Base-by-base conservation (phyloP, 53 echinoderm and acorn worm genomes). In the Henricia sp. region DNA sequence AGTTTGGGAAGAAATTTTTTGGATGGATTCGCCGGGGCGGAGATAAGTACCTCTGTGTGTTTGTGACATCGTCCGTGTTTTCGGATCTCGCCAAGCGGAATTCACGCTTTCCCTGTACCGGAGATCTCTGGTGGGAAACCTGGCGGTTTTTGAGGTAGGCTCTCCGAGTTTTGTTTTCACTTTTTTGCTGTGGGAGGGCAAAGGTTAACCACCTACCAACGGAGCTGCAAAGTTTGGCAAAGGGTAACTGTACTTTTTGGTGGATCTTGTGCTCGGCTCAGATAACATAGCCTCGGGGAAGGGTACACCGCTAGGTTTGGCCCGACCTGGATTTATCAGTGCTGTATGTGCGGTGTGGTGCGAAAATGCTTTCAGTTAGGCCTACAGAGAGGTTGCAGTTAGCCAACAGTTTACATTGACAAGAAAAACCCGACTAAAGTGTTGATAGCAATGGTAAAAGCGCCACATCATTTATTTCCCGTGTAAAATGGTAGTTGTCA, bases 241-340 rank as follows among this genome's bases (percentile, higher is more conserved):
- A 37, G 63, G 80, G 62, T 80, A 21, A 52, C 43, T 80, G 80
- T 80, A 80, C 80, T 80, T 46, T 80, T 50, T 23, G 46, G 40
- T 3, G 37, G 56, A 6, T 71, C 71, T 24, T 73, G 36, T 16
- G 53, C 53, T 73, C 30, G 34, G 35, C 73, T 32, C 20, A n/a
- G 37, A 73, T 5, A 53, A 34, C 73, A 60, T 35, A 34, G 52
- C 50, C 80, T 29, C 50, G 58, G 77, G 9, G n/a, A n/a, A n/a
- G n/a, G n/a, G n/a, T n/a, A n/a, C n/a, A n/a, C n/a, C n/a, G n/a
- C n/a, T n/a, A n/a, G n/a, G n/a, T n/a, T n/a, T n/a, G n/a, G n/a
- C n/a, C n/a, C n/a, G n/a, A n/a, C n/a, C n/a, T n/a, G n/a, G n/a
- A n/a, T n/a, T n/a, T n/a, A n/a, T n/a, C n/a, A n/a, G n/a, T n/a